These are phyloP conservation scores for Philopotamus ludificatus DNA, from an alignment of 1,140 invertebrate species.

Conservation along the genomic window DNA sequence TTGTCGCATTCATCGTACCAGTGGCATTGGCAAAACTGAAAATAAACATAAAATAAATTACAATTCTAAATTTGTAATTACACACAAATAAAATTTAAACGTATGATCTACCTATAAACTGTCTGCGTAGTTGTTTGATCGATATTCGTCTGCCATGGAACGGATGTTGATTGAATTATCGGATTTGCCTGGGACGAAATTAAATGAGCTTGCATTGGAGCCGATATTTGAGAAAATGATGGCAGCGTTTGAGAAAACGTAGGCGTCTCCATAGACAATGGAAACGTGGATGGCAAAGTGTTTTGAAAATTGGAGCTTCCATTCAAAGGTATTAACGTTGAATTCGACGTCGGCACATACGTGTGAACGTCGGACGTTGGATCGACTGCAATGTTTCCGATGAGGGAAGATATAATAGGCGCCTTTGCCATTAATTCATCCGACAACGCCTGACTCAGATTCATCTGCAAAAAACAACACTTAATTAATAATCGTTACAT, in stretches of 20 bases:
- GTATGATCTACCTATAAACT: conserved; percentile 32
- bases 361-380: conserved; percentile 33
- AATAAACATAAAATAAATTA: conserved; percentile 25
- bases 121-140: conserved; percentile 35
- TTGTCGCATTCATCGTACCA: conserved; percentile 52
- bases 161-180: conserved; percentile 15
- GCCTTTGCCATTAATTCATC: conserved; percentile 26
- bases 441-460: conserved; percentile 15
- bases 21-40: conserved; percentile 52
- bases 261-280: conserved; percentile 23
- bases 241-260: conserved; percentile 31
- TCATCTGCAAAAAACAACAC: conserved; percentile 21
- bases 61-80: neutral
- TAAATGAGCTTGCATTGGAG: conserved; percentile 27
- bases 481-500: neutral
- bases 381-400: conserved; percentile 33
- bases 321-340: conserved; percentile 22
- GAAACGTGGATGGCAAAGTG: conserved; percentile 8
- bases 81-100: neutral
- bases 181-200: conserved; percentile 25
- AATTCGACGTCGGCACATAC: conserved; percentile 24
- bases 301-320: conserved; percentile 19
- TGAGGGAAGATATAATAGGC: conserved; percentile 31
- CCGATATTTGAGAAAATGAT: conserved; percentile 30
- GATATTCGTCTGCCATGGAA: conserved; percentile 33